Percentiles rank a stretch among this genome's conserved stretches.
These are phyloP conservation scores for Pterois miles DNA, from an alignment of 2,797 vertebrate genomes.

Conservation along the genomic window DNA sequence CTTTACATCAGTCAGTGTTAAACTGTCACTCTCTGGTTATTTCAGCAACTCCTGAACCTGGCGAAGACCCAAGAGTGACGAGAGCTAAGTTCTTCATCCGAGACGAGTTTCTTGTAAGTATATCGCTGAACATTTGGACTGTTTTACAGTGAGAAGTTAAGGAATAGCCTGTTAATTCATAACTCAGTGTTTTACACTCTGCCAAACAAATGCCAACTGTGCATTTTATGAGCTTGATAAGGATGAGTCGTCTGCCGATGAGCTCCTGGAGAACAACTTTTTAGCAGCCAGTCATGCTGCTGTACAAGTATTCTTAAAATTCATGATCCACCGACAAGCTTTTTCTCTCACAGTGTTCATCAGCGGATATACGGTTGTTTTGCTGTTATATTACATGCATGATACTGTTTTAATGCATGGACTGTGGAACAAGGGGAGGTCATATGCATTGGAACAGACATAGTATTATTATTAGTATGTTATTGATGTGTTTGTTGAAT, in stretches of 20 bases:
- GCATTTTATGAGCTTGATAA: background rate
- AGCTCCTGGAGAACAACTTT: too few relatives aligned
- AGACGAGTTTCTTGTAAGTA: slow-evolving; percentile 96
- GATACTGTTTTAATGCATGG: background rate
- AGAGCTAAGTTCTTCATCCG: slow-evolving; percentile 99
- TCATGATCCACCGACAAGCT: too few relatives aligned
- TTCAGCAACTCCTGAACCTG: slow-evolving; percentile 94
- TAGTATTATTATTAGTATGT: too few relatives aligned
- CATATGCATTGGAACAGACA: background rate
- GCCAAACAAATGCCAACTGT: background rate
- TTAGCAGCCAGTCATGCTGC: too few relatives aligned
- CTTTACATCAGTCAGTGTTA: background rate
- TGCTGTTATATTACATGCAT: too few relatives aligned
- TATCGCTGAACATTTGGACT: background rate
- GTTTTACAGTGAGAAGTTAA: background rate
- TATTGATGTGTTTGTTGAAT: background rate
- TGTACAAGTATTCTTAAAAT: too few relatives aligned
- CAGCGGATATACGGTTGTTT: too few relatives aligned
- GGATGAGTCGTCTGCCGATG: too few relatives aligned
- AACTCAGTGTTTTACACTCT: background rate
- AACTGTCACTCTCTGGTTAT: slow-evolving; percentile 4
- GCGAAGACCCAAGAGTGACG: slow-evolving; percentile 97
- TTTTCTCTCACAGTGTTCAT: too few relatives aligned
- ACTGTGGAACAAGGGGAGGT: background rate
- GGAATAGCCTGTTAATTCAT: background rate